A percentile compares a stretch with the other conserved stretches of the same genome.
These are phyloP conservation scores for Philereme vetulata DNA, from an alignment of 2,888 invertebrate genomes.

Conservation along the genomic window DNA sequence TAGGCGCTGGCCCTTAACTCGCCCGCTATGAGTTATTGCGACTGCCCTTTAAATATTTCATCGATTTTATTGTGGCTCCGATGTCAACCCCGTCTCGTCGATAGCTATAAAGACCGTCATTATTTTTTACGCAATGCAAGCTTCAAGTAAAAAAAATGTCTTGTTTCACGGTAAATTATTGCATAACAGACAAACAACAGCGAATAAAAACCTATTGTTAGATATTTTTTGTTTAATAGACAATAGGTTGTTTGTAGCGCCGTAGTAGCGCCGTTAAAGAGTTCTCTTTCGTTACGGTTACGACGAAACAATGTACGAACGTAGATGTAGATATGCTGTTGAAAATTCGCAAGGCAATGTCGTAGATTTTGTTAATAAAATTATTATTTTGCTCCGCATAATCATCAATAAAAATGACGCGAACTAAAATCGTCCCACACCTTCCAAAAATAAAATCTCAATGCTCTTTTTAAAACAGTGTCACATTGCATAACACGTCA, in stretches of 20 bases:
- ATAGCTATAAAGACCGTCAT: conserved; percentile 69
- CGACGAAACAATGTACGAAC: conserved; percentile 20
- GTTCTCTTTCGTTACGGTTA: conserved; percentile 18
- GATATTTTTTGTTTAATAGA: conserved; percentile 16
- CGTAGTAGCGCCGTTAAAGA: conserved; percentile 8
- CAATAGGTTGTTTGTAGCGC: conserved; percentile 9
- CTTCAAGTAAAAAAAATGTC: conserved; percentile 32
- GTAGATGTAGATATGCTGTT: too few species aligned
- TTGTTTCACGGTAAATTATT: conserved; percentile 62
- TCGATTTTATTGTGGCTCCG: conserved; percentile 83
- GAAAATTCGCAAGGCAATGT: too few species aligned
- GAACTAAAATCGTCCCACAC: not conserved
- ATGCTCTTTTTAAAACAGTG: conserved; percentile 37
- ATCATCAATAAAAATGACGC: not conserved
- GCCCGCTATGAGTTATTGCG: conserved; percentile 70
- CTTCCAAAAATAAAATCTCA: not conserved
- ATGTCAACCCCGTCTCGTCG: conserved; percentile 80
- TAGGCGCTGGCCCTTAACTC: conserved; percentile 57
- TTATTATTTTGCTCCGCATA: too few species aligned
- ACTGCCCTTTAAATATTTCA: conserved; percentile 79
- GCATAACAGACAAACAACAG: conserved; percentile 42
- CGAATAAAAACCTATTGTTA: conserved; percentile 32
- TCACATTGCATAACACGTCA: conserved; percentile 32
- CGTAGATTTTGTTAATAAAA: too few species aligned
- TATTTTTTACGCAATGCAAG: conserved; percentile 65